Evolutionary conservation across 1,140 invertebrate species (phyloP), one percentile per base, ranked within the genome.

Genomic region (Hycleus cichorii): DNA sequence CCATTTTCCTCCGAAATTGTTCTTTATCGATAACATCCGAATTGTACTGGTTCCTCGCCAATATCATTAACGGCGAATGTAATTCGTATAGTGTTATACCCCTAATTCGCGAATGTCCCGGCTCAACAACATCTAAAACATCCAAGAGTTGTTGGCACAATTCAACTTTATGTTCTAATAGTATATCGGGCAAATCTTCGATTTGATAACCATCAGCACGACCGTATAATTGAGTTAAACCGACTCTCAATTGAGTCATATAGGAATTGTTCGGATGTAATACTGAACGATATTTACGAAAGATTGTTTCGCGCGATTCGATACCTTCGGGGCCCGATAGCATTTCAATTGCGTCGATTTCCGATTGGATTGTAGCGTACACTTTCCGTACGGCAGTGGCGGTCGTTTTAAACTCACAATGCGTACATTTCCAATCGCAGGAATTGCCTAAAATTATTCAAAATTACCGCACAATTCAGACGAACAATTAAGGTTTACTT

Each of bases 71-170:
- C 0, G 88, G 86, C 5, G 86, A 86, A 65, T 91, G 87, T 26
- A 90, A 69, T 67, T 91, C 88, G 67, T 90, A 91, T 4, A 90
- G 67, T 60, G 84, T 84, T 76, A 88, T 81, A 9, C 87, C 90
- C 75, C 89, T 80, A 54, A 89, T 79, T 57, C 89, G 76, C 46
- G 83, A 86, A 40, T 83, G 75, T 11, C 90, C 90, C 0, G 89
- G 89, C 58, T 88, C 85, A 39, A 92, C 79, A 8, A 86, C 73
- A 64, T 89, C 80, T 1, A 90, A 74, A 24, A 89, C 80, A 27
- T 79, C 75, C 7, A 92, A 71, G 0, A 91, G 69, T 9, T 85
- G 74, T 5, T 78, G 76, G 59, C 89, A 91, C 46, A 89, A 75
- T 3, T 88, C 82, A 0, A 83, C 78, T 76, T 92, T 93, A 27